Conservation (phyloP, 2,113 vertebrate species). For the Protobothrops flavoviridis region DNA sequence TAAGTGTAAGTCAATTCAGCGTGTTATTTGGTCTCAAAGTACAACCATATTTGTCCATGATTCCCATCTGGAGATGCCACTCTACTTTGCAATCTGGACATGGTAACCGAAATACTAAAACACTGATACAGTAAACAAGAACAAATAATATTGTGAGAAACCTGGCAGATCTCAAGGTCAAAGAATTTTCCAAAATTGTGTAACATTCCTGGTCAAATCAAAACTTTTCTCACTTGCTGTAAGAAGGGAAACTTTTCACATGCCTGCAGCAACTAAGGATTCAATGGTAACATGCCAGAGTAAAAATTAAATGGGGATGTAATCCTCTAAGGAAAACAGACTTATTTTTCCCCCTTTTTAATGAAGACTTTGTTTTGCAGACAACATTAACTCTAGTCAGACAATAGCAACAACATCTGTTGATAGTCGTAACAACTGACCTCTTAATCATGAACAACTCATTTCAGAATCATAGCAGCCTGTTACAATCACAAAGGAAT, state of each 20-base stretch:
- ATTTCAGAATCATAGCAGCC: constrained; percentile 53
- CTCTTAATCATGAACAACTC: constrained; percentile 63
- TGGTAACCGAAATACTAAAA: background rate
- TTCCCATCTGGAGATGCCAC: background rate
- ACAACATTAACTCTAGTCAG: constrained; percentile 38
- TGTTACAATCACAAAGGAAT: constrained; percentile 49
- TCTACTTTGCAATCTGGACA: background rate
- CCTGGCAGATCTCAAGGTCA: background rate
- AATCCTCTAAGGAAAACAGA: constrained; percentile 54
- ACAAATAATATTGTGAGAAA: background rate
- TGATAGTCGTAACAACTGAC: constrained; percentile 56
- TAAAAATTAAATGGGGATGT: constrained; percentile 49
- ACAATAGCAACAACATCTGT: constrained; percentile 58
- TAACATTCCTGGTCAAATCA: constrained; percentile 34
- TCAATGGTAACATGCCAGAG: constrained; percentile 47
- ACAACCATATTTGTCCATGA: background rate
- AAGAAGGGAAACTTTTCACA: constrained; percentile 45
- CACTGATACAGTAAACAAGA: background rate
- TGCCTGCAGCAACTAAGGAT: constrained; percentile 51
- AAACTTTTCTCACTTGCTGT: constrained; percentile 41
- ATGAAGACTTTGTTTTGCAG: constrained; percentile 65
- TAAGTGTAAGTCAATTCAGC: background rate
- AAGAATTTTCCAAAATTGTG: constrained; percentile 14
- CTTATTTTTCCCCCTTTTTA: constrained; percentile 54
- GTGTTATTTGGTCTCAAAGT: background rate